These are phyloP conservation scores for Adelognathus sp. DNA, from an alignment of 2,888 invertebrate species.

Conservation along the genomic window DNA sequence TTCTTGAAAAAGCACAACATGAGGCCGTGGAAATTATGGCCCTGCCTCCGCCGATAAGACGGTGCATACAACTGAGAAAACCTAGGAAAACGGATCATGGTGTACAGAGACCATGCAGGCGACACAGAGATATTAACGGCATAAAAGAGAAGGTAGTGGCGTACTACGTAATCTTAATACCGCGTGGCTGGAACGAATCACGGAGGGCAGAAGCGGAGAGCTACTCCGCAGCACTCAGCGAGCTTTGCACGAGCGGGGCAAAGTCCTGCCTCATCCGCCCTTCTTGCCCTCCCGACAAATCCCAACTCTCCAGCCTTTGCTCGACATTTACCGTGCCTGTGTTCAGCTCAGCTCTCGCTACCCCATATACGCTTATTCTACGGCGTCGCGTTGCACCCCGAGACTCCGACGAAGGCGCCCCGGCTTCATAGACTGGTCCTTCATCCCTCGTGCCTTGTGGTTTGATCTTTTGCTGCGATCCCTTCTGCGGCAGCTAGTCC, in stretches of 20 bases:
- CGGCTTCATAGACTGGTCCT: conserved; percentile 39
- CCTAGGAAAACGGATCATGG: background rate
- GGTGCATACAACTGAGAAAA: background rate
- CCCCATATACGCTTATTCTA: conserved; percentile 27
- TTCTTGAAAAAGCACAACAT: no score
- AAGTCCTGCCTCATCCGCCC: conserved; percentile 36
- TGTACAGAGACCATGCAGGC: conserved; percentile 2
- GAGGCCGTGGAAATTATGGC: background rate
- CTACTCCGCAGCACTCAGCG: conserved; percentile 69
- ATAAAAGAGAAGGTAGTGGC: conserved; percentile 36
- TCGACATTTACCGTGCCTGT: conserved; percentile 35
- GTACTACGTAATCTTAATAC: conserved; percentile 77
- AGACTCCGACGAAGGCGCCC: conserved; percentile 63
- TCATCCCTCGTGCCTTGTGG: conserved; percentile 66
- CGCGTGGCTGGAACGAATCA: conserved; percentile 54
- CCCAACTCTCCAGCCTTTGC: conserved; percentile 39
- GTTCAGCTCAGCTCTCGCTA: conserved; percentile 6
- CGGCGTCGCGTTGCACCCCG: conserved; percentile 64
- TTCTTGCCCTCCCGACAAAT: conserved; percentile 28
- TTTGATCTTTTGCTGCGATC: conserved; percentile 69
- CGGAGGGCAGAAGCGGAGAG: conserved; percentile 57
- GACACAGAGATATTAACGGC: conserved; percentile 35
- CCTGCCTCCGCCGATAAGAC: conserved; percentile 34
- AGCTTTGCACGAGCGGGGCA: conserved; percentile 48
- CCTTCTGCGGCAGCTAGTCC: conserved; percentile 45